Evolutionary conservation across 2,888 invertebrate species (phyloP), one percentile per base, ranked within the genome.

Genomic region (Sicus ferrugineus): DNA sequence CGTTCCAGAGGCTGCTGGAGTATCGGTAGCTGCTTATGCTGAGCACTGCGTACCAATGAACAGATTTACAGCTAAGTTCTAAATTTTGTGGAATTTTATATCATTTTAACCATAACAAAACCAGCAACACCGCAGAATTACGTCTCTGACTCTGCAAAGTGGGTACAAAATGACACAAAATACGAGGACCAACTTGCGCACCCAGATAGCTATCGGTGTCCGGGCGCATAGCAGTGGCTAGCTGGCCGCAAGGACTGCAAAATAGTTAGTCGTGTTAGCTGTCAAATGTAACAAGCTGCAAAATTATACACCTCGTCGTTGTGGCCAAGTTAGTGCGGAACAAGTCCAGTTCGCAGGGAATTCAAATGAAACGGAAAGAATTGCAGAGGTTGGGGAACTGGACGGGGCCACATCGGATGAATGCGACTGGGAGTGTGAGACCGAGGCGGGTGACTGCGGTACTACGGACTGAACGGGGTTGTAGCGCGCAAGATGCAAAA

Each of bases 241-340:
- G 38, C 14, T 9, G 54, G 56, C 28, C 11, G 52, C 46, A 50
- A 38, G 46, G 46, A 42, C 54, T 42, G 71, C 52, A 69, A 71
- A 74, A 74, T 73, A 72, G 75, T 72, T 72, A 69, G 73, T 68
- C 73, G 50, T 75, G 74, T 75, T 73, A 70, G 68, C 71, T 74
- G 75, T 75, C 75, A 75, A 75, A 73, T 69, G 72, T 67, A 73
- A 74, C 74, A 73, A 62, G 72, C 69, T 70, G 72, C 72, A 72
- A 68, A 68, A 67, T 71, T 72, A 72, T 72, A 71, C 70, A 68
- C 73, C 70, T 74, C 73, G 75, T 72, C 69, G 70, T 67, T 71
- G 70, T 71, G 69, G 73, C 34, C 50, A 31, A 46, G 48, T 46
- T 50, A 26, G 54, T 16, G 23, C 31, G 54, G 26, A 31, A 28